These are phyloP conservation scores for Oreamnos americanus DNA, from an alignment of 2,113 vertebrate species.

Conservation along the genomic window DNA sequence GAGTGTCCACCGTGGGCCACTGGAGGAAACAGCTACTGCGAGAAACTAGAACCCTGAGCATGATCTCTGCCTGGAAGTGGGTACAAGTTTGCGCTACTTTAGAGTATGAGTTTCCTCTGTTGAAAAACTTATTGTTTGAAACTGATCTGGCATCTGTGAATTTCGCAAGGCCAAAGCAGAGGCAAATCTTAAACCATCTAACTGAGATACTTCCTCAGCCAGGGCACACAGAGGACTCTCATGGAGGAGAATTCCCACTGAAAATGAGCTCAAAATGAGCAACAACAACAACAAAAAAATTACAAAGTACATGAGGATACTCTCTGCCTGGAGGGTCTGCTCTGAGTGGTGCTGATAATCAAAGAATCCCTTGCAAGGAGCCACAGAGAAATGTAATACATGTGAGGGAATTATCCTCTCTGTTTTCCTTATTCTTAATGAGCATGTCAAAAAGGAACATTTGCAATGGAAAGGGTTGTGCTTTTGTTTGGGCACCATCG, in stretches of 20 bases:
- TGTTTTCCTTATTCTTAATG: neutral
- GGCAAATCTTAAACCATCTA: neutral
- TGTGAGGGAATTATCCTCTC: neutral
- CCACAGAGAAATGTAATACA: neutral
- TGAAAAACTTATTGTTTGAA: constrained; percentile 17
- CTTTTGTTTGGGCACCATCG: neutral
- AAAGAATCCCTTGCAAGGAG: neutral
- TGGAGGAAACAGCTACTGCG: neutral
- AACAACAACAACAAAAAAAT: neutral
- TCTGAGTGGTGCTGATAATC: neutral
- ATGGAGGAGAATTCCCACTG: neutral
- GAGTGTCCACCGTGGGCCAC: neutral
- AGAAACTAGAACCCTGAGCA: neutral
- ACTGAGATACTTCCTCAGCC: neutral
- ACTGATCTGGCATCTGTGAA: neutral
- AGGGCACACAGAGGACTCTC: neutral
- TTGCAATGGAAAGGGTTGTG: neutral
- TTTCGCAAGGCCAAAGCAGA: constrained; percentile 12
- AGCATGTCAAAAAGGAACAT: neutral
- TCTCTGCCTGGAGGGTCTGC: neutral
- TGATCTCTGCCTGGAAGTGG: neutral
- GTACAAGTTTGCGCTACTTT: neutral
- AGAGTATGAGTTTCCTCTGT: neutral
- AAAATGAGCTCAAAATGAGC: constrained; percentile 21
- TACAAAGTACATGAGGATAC: neutral